Base-by-base conservation (phyloP, 2,797 vertebrate genomes). In the Molossus alvarezi region DNA sequence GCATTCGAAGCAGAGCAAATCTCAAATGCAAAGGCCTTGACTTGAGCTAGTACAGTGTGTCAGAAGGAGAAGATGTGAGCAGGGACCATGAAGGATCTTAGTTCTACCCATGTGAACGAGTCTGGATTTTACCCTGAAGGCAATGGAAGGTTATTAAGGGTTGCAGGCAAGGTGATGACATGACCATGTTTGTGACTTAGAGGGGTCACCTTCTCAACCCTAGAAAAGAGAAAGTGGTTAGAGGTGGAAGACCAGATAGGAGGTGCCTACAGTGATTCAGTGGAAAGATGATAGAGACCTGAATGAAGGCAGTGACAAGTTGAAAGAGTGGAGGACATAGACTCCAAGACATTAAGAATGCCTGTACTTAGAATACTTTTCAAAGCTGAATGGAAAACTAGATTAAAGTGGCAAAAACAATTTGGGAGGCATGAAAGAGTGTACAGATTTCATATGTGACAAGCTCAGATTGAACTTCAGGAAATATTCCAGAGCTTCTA, bases 151-250 rank as follows among this genome's bases (percentile, higher is more conserved):
- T 53, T 76, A 73, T 37, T 41, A 82, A 69, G 27, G 65, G 37
- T 41, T 25, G 1, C 14, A 62, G 21, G 21, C 21, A 62, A 9
- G 8, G 5, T 48, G 53, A 72, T 64, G 15, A 23, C 33, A 58
- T 65, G 72, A 75, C 41, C 41, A 51, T 51, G 23, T 57, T 12
- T 88, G 58, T 90, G 72, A 91, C 82, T 92, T 90, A 88, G 23
- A 48, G 48, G 27, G 57, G 23, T 79, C 51, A 55, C 5, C 29
- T 45, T 92, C 73, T 94, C 92, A 79, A 65, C 57, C 33, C 20
- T 7, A 53, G 72, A 55, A 90, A 79, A 57, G 23, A 12, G 25
- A 25, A 71, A 12, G 27, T 18, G 33, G 1, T 2, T 5, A 21
- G 73, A 55, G 15, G 10, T 27, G 25, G 29, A 41, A 96, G 55